Percentiles rank a stretch among this genome's conserved stretches.
phyloP scores from a whole-genome alignment of 2,113 vertebrate genomes.

The Centropristis striata region DNA sequence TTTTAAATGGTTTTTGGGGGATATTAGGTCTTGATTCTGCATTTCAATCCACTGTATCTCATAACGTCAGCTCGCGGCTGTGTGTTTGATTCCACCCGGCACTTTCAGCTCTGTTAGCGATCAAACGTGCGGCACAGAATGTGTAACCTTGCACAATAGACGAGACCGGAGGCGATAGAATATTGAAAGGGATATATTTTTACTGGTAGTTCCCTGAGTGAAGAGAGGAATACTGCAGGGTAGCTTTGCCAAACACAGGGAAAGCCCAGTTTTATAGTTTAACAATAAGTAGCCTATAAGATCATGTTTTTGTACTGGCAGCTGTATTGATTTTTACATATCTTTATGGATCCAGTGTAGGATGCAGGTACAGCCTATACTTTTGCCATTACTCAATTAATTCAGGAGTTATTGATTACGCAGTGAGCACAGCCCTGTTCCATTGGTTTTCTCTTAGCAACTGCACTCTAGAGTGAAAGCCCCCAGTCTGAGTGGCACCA shows the following conservation, averaged over 20 bases:
- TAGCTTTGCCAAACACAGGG: not conserved
- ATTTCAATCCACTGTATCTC: slow-evolving; percentile 18
- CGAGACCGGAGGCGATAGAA: slow-evolving; percentile 34
- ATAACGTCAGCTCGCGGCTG: slow-evolving; percentile 37
- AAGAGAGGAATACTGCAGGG: not conserved
- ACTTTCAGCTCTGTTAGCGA: slow-evolving; percentile 20
- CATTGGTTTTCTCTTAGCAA: slow-evolving; percentile 53
- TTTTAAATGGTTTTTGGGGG: not conserved
- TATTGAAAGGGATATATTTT: slow-evolving; percentile 42
- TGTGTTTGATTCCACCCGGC: slow-evolving; percentile 46
- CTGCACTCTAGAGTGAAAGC: slow-evolving; percentile 80
- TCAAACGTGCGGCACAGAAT: slow-evolving; percentile 49
- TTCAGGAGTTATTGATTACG: slow-evolving; percentile 2
- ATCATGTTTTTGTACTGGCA: not conserved
- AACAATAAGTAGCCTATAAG: not conserved
- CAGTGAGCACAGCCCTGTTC: slow-evolving; percentile 3
- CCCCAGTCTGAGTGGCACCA: slow-evolving; percentile 64
- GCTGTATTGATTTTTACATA: not conserved
- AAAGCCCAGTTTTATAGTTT: not conserved
- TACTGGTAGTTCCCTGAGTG: slow-evolving; percentile 16
- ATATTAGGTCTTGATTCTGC: slow-evolving; percentile 2
- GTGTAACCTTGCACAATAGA: slow-evolving; percentile 48
- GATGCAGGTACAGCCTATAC: not conserved
- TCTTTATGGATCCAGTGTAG: not conserved
- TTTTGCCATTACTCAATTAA: not conserved